Evolutionary conservation across 2,113 vertebrate species (phyloP), one percentile per base, ranked within the genome.

Genomic region (Microcebus griseorufus): DNA sequence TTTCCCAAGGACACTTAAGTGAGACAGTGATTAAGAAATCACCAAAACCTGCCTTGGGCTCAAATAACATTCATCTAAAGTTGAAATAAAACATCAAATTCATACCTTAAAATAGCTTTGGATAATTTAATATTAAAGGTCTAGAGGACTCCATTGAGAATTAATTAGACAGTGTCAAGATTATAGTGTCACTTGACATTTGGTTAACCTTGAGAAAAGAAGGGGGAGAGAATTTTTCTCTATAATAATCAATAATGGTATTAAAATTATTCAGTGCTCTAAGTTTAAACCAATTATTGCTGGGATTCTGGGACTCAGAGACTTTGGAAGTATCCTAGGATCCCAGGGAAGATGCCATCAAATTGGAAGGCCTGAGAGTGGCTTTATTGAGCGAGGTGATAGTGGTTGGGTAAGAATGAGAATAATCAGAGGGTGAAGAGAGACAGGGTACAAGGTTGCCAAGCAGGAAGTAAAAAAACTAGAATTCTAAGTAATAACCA

Each of bases 401-500:
- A 95, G 51, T 27, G 32, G 5, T 32, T 11, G 65, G 25, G 3
- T 60, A 67, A 82, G 14, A 86, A 75, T 67, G 37, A 86, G 14
- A 42, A 8, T 18, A 55, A 80, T 29, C 51, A 20, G 18, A 96
- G 8, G 25, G 42, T 34, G 65, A 64, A 78, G 18, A 67, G 22
- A 55, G 16, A 79, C 16, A 69, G 12, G 25, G 22, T 64, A 9
- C 58, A 75, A 84, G 17, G 58, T 65, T 25, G 88, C 12, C 29
- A 62, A 76, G 51, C 2, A 80, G 32, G 5, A 90, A 86, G 16
- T 78, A 6, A 42, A 85, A 62, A 53, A 58, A 29, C 39, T n/a
- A 58, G 42, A 75, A 86, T 86, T 82, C 39, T 70, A 92, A 85
- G 65, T 67, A 90, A 92, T 92, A n/a, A 60, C 11, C n/a, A 37